These are phyloP conservation scores for Orchestes rusci DNA, from an alignment of 2,888 invertebrate genomes.

Conservation along the genomic window DNA sequence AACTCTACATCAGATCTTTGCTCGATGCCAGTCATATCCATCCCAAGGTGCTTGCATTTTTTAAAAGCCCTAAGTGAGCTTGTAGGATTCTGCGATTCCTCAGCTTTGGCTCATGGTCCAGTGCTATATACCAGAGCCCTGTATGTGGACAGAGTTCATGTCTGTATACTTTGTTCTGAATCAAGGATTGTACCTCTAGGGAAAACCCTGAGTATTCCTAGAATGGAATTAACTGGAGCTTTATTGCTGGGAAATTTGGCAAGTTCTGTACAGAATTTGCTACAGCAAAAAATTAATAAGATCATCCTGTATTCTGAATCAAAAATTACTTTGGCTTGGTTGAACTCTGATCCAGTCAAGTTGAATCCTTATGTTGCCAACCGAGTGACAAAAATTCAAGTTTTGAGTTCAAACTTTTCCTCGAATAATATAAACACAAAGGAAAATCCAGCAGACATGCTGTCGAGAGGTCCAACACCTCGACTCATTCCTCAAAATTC, in stretches of 20 bases:
- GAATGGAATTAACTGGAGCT: constrained; percentile 21
- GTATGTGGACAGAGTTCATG: background rate
- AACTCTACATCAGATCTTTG: constrained; percentile 3
- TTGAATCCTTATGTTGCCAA: constrained; percentile 17
- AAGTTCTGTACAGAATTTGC: constrained; percentile 4
- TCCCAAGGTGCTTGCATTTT: constrained; percentile 9
- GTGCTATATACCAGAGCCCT: constrained; percentile 13
- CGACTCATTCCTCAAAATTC: background rate
- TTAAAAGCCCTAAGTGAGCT: background rate
- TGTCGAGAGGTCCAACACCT: constrained; percentile 12
- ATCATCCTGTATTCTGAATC: constrained; percentile 17
- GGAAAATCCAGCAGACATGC: constrained; percentile 17
- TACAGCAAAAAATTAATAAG: constrained; percentile 6
- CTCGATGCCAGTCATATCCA: constrained; percentile 2
- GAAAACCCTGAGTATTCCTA: constrained; percentile 17
- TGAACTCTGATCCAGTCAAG: constrained; percentile 8
- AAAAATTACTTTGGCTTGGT: constrained; percentile 18
- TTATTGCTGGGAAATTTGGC: constrained; percentile 12
- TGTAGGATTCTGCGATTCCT: constrained; percentile 21
- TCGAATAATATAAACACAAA: constrained; percentile 15
- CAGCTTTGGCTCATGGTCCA: constrained; percentile 15
- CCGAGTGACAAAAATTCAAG: constrained; percentile 10
- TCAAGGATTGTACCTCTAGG: constrained; percentile 20
- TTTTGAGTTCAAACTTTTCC: background rate
- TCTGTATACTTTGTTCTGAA: constrained; percentile 17